Evolutionary conservation across 2,113 vertebrate species (phyloP).

Genomic region (Platichthys stellatus): DNA sequence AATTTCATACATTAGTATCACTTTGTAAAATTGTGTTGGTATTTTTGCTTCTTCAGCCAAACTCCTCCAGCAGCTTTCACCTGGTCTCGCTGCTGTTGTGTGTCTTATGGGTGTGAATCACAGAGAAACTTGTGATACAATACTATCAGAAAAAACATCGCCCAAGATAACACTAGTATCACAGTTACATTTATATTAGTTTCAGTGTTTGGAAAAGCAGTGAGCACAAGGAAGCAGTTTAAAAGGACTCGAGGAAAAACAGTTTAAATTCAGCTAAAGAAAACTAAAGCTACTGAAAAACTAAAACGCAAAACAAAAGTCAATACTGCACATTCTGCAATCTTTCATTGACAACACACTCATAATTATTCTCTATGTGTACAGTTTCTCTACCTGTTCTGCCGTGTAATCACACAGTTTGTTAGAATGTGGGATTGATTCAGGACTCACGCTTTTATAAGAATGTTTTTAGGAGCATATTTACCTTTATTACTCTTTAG

Average conservation of each 20-base stretch:
- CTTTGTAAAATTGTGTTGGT: background rate
- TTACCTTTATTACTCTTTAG: conserved; percentile 7
- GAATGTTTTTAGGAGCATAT: background rate
- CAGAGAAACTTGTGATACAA: conserved; percentile 5
- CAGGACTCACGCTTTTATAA: background rate
- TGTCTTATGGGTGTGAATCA: conserved; percentile 27
- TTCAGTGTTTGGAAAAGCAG: conserved; percentile 18
- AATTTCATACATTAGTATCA: too few species aligned
- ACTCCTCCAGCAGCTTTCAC: background rate
- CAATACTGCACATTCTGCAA: too few species aligned
- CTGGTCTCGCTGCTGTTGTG: background rate
- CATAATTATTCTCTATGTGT: too few species aligned
- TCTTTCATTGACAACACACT: too few species aligned
- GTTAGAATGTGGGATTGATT: background rate
- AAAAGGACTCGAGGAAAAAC: background rate
- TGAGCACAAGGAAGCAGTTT: background rate
- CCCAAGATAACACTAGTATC: conserved; percentile 22
- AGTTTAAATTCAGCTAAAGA: background rate
- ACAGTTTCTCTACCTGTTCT: background rate
- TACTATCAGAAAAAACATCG: background rate
- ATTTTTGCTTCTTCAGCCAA: background rate
- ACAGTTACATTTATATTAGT: background rate
- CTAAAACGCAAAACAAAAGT: too few species aligned
- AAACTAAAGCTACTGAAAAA: too few species aligned
- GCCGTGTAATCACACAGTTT: background rate